These are phyloP conservation scores for Pelobates cultripes DNA, from an alignment of 2,797 vertebrate species.

Conservation along the genomic window DNA sequence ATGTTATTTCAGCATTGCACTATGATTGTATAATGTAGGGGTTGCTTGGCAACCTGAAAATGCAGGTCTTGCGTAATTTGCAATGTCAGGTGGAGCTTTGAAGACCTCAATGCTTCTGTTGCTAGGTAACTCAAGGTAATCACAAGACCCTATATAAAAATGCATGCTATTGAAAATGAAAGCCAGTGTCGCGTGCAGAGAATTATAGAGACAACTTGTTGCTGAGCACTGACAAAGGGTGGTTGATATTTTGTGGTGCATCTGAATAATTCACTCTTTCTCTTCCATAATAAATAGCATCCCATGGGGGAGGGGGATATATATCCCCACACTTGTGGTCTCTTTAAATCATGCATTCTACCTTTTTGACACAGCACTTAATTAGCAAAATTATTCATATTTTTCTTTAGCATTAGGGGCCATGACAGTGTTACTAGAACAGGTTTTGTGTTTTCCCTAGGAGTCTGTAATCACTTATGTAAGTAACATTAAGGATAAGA, in stretches of 20 bases:
- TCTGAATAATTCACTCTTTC: neutral
- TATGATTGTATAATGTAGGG: slow-evolving; percentile 18
- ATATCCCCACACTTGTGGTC: too few relatives aligned
- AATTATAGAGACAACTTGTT: slow-evolving; percentile 11
- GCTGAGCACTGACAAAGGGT: neutral
- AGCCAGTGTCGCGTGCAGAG: neutral
- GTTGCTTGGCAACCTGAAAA: slow-evolving; percentile 51
- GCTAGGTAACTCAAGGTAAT: slow-evolving; percentile 44
- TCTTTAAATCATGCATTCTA: too few relatives aligned
- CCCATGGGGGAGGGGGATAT: too few relatives aligned
- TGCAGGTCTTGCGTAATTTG: slow-evolving; percentile 43
- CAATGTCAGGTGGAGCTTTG: slow-evolving; percentile 46
- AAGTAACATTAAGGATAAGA: too few relatives aligned
- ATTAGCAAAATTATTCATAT: too few relatives aligned
- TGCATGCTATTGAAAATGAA: slow-evolving; percentile 30
- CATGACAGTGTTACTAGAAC: too few relatives aligned
- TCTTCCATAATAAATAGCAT: too few relatives aligned
- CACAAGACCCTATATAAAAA: slow-evolving; percentile 37
- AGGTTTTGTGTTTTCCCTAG: too few relatives aligned
- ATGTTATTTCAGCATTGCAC: slow-evolving; percentile 15
- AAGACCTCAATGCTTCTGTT: slow-evolving; percentile 33
- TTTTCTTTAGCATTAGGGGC: too few relatives aligned
- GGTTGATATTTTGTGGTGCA: neutral
- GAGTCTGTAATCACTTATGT: too few relatives aligned
- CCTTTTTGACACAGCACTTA: too few relatives aligned